Base-by-base conservation (phyloP, 2,888 invertebrate species). In the Tortrix viridana region DNA sequence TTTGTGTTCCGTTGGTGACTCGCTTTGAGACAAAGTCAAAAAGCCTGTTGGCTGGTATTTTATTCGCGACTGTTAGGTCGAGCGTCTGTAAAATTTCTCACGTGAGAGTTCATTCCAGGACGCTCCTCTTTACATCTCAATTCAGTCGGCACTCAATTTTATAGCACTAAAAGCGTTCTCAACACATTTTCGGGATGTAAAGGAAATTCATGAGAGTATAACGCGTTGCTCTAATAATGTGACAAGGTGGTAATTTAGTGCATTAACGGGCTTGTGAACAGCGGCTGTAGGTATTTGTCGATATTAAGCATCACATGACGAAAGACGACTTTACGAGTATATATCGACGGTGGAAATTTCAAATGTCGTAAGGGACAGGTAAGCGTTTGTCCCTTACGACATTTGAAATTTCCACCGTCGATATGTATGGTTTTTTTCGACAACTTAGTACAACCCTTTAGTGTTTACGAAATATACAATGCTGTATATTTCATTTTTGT, bases 81-180 rank as follows among this genome's bases (percentile, higher is more conserved):
- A 69, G 67, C 54, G 67, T 63, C 65, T 60, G 73, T 80, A 76
- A 80, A 79, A 71, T 74, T 73, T 73, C 67, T 74, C 74, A 73
- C 74, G 71, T 76, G 71, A 67, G 71, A 71, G 70, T 66, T 71
- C 68, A 71, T 74, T 71, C 46, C 63, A 64, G 58, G 67, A 67
- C 65, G 61, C 55, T 65, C 61, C 68, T 69, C 71, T 77, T 78
- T 73, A 78, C 76, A 76, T 77, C 74, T 77, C 75, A 74, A 77
- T 80, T 77, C 73, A 66, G 70, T 9, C 71, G 70, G 69, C 73
- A 74, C 75, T 80, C 72, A 77, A 77, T 80, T 80, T 79, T 77
- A 81, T 80, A 74, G 75, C 71, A 69, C 65, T 79, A 76, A 80
- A 77, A 71, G 72, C 76, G 77, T 80, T 81, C 76, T 75, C 65